Base-by-base conservation (phyloP, 1,140 invertebrate genomes). In the Steinernema khuongi region DNA sequence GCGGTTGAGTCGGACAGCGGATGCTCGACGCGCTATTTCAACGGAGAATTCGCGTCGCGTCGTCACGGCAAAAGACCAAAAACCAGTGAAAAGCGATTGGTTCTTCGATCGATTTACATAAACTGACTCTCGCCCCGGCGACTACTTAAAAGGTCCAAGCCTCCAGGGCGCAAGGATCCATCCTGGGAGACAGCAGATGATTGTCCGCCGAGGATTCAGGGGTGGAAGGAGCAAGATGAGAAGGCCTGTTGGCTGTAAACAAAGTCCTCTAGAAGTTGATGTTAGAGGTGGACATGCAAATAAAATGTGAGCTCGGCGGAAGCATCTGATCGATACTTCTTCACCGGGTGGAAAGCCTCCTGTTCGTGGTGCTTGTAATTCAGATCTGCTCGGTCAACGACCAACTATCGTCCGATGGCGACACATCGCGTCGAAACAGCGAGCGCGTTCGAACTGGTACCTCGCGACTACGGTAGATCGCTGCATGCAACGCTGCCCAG, bases 51-150 rank as follows among this genome's bases (percentile, higher is more conserved):
- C 68, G 41, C 31, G 68, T 32, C 68, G 68, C 41, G 11, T 4
- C 68, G 68, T 30, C 31, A 69, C 68, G 68, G 68, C 68, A 50
- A 69, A 32, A 69, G 41, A 69, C 68, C 68, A 50, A 69, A 69
- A 60, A 60, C 50, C 50, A 60, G 2, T 26, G 50, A 60, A 22
- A 60, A 60, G 50, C 4, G 50, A 60, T 60, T 60, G 50, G 50
- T 60, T 60, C 50, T 60, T 60, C 50, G 50, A 60, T 60, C 50
- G 50, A 60, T 60, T 60, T 60, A 60, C 50, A 60, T 60, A 60
- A 60, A 60, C 50, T 26, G 50, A 60, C 50, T 60, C 50, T 60
- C 50, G 50, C 50, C 50, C 50, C 50, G 50, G 7, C 4, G 50
- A 7, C 4, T 26, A 22, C 14, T 41, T 11, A 41, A 41, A 11